Evolutionary conservation across 2,113 vertebrate species (phyloP).

Genomic region (Corvus moneduloides): DNA sequence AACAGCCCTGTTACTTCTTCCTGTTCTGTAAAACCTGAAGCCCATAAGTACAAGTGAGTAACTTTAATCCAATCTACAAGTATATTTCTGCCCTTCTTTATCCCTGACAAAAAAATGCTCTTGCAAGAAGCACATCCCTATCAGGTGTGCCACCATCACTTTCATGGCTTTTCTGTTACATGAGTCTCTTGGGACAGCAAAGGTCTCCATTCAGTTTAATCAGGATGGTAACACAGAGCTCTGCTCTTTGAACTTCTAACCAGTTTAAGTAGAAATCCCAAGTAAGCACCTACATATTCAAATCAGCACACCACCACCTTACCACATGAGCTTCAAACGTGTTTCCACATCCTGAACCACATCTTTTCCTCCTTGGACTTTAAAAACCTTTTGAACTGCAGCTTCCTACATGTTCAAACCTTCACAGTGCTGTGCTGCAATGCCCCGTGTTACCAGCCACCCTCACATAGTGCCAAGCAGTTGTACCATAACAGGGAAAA

Average conservation of each 20-base stretch:
- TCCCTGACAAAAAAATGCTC: not conserved
- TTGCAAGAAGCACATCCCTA: not conserved
- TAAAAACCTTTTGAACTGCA: not conserved
- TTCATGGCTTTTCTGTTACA: not conserved
- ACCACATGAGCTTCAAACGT: not conserved
- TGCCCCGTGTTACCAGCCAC: not conserved
- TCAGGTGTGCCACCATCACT: accelerated
- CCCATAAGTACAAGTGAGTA: not conserved
- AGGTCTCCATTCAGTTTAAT: not conserved
- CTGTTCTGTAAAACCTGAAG: slow-evolving; percentile 15
- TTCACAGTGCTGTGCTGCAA: not conserved
- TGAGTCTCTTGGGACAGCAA: not conserved
- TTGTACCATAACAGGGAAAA: not conserved
- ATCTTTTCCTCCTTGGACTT: not conserved
- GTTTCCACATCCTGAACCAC: not conserved
- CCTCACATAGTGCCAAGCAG: not conserved
- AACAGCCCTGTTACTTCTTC: slow-evolving; percentile 45
- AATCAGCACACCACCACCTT: not conserved
- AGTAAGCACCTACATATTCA: not conserved
- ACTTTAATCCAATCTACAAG: not conserved
- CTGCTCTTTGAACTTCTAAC: not conserved
- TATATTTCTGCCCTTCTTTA: not conserved
- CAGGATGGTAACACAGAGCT: not conserved
- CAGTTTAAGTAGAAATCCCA: not conserved
- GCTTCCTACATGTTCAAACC: accelerated